Percentiles rank a stretch among this genome's conserved stretches.
Evolutionary conservation across 2,797 vertebrate genomes (phyloP).

Genomic region (Falco concolor): DNA sequence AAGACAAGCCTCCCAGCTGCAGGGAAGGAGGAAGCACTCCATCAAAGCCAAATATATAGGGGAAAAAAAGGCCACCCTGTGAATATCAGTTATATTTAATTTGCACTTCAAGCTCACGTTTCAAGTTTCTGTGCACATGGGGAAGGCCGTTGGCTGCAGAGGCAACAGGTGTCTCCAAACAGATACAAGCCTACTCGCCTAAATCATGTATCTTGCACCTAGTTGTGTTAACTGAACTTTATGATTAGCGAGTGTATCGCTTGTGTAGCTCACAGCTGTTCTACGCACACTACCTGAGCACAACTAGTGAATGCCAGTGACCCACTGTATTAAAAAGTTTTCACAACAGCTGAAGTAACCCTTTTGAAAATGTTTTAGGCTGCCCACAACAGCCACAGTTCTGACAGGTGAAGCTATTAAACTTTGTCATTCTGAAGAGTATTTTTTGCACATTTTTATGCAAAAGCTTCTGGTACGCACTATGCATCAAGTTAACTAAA

Average conservation of each 20-base stretch:
- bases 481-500: neutral
- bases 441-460: neutral
- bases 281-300: neutral
- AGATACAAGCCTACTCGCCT: neutral
- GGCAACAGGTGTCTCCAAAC: neutral
- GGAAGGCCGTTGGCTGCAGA: neutral
- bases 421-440: neutral
- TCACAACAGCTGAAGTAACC: neutral
- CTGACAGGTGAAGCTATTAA: neutral
- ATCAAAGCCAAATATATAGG: neutral
- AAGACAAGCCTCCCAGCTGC: neutral
- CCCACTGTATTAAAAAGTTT: neutral
- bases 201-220: neutral
- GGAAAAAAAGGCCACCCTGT: neutral
- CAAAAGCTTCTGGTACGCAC: neutral
- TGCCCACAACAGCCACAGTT: neutral
- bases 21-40: neutral
- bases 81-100: neutral
- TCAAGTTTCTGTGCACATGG: neutral
- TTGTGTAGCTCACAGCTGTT: neutral
- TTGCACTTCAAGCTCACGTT: neutral
- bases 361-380: neutral
- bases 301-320: neutral
- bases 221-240: neutral
- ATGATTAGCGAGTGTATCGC: rapidly evolving